Evolutionary conservation across 2,888 invertebrate species (phyloP).

Genomic region (Podabrus alpinus): DNA sequence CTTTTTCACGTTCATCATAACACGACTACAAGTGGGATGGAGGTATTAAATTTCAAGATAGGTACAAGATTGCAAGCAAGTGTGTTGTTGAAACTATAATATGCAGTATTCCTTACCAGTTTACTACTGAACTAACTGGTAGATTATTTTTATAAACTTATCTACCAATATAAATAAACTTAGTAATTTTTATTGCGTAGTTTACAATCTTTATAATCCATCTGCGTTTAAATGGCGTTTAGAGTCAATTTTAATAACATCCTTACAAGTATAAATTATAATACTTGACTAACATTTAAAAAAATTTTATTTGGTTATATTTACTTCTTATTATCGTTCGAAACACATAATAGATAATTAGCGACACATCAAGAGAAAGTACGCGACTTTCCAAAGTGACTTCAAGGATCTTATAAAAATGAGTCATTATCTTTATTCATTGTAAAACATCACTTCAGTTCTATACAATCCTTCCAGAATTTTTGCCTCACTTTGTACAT

Average conservation of each 20-base stretch:
- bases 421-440: neutral
- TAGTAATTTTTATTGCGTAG: neutral
- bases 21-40: neutral
- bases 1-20: slow-evolving; percentile 3
- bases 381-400: neutral
- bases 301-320: neutral
- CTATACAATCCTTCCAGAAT: no score
- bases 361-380: neutral
- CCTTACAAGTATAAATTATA: neutral
- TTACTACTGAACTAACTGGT: neutral
- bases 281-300: neutral
- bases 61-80: neutral
- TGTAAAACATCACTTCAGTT: neutral
- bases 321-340: neutral
- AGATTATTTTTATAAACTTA: neutral
- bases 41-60: neutral
- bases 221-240: neutral
- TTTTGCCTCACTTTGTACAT: neutral
- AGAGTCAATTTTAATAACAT: neutral
- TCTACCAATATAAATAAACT: neutral
- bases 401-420: neutral
- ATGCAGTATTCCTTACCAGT: neutral
- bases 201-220: neutral
- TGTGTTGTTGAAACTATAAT: neutral
- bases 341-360: neutral